Conservation (phyloP, 2,888 invertebrate genomes). For the Caradrina clavipalpis region DNA sequence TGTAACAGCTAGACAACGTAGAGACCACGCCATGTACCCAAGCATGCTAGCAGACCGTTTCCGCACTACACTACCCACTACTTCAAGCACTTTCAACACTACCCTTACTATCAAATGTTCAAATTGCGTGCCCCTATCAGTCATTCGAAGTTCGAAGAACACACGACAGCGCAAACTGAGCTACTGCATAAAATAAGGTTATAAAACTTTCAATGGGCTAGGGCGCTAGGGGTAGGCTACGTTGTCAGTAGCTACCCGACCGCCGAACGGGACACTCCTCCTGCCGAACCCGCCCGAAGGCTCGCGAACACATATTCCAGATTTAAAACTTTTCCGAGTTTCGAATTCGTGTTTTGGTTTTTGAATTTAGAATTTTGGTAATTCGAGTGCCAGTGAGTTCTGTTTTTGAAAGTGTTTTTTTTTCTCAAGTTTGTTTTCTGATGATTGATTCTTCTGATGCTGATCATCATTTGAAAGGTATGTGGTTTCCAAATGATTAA, state of each 20-base stretch:
- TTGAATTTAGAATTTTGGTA: slow-evolving; percentile 29
- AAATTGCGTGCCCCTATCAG: slow-evolving; percentile 34
- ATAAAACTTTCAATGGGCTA: slow-evolving; percentile 51
- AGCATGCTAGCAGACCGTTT: slow-evolving; percentile 14
- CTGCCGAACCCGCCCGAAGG: slow-evolving; percentile 31
- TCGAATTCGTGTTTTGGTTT: slow-evolving; percentile 24
- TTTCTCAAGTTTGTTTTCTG: slow-evolving; percentile 31
- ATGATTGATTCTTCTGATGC: slow-evolving; percentile 8
- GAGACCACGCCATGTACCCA: background rate
- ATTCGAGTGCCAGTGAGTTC: slow-evolving; percentile 42
- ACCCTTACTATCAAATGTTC: slow-evolving; percentile 20
- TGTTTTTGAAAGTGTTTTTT: slow-evolving; percentile 40
- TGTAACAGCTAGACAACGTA: slow-evolving; percentile 14
- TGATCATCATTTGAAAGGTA: slow-evolving; percentile 42
- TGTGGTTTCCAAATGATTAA: background rate
- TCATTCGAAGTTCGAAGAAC: slow-evolving; percentile 40
- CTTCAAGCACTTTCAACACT: slow-evolving; percentile 5
- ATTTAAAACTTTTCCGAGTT: slow-evolving; percentile 54
- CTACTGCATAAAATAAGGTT: slow-evolving; percentile 45
- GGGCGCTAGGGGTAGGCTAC: slow-evolving; percentile 37
- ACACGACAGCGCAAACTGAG: slow-evolving; percentile 33
- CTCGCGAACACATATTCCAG: slow-evolving; percentile 34
- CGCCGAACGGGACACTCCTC: slow-evolving; percentile 49
- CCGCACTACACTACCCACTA: background rate
- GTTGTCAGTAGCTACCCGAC: slow-evolving; percentile 60